These are phyloP conservation scores for Propithecus perrieri DNA, from an alignment of 2,797 vertebrate genomes.

Conservation along the genomic window DNA sequence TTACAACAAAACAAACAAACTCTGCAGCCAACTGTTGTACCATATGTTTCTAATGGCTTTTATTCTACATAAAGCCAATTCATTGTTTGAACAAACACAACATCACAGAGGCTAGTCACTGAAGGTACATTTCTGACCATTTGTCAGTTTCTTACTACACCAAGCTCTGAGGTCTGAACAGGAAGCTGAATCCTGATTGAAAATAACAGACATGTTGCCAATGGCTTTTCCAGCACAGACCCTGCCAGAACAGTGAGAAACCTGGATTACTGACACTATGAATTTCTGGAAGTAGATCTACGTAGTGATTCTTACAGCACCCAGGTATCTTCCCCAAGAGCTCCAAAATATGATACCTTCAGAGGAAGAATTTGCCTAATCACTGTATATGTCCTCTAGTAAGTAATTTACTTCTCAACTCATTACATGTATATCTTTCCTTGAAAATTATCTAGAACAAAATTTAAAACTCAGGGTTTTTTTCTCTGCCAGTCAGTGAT, in stretches of 20 bases:
- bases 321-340: background rate
- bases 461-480: background rate
- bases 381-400: background rate
- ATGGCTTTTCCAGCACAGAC: background rate
- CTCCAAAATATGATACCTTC: background rate
- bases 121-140: background rate
- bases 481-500: background rate
- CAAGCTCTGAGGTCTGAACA: constrained; percentile 39
- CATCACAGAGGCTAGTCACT: background rate
- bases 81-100: background rate
- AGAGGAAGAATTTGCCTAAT: background rate
- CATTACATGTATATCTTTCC: background rate
- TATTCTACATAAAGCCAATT: background rate
- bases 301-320: background rate
- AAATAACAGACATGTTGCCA: background rate
- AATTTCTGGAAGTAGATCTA: background rate
- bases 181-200: constrained; percentile 17
- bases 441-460: constrained; percentile 14
- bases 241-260: background rate
- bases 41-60: constrained; percentile 68
- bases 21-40: constrained; percentile 47
- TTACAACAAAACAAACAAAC: constrained; percentile 62
- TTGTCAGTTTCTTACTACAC: constrained; percentile 48
- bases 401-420: background rate
- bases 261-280: background rate